Evolutionary conservation across 1,140 invertebrate species (phyloP).

Genomic region (Philaenus spumarius): DNA sequence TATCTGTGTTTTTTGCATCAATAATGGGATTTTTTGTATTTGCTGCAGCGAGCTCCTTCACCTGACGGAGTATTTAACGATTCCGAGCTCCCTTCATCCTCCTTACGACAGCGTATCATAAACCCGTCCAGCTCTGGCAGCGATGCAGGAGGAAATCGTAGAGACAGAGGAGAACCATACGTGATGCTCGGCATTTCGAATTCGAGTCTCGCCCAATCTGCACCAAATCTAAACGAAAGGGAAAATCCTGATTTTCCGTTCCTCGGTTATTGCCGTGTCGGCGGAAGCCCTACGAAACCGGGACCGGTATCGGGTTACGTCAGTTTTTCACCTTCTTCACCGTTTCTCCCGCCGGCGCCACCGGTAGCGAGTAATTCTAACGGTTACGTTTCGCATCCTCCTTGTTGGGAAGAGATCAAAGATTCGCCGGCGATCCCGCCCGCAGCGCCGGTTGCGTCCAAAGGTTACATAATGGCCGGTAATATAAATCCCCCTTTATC

Average conservation of each 20-base stretch:
- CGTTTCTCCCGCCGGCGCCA: neutral
- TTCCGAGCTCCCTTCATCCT: neutral
- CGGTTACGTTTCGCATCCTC: neutral
- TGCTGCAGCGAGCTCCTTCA: constrained; percentile 6
- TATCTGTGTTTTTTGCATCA: neutral
- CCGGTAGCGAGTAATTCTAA: neutral
- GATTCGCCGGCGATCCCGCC: neutral
- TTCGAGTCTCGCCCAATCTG: neutral
- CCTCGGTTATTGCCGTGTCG: neutral
- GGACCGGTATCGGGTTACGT: neutral
- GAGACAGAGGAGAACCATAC: neutral
- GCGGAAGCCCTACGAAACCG: neutral
- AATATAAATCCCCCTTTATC: neutral
- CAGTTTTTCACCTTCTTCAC: neutral
- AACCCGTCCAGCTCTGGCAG: neutral
- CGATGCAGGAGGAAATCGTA: neutral
- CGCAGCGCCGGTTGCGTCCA: neutral
- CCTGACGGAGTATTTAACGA: constrained; percentile 12
- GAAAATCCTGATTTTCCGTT: neutral
- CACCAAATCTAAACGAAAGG: neutral
- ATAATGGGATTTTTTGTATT: neutral
- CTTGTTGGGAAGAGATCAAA: neutral
- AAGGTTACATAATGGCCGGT: constrained; percentile 14
- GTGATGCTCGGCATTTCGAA: neutral
- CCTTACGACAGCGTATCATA: neutral